Evolutionary conservation across 2,888 invertebrate species (phyloP).

Genomic region (Cataglyphis cursor): DNA sequence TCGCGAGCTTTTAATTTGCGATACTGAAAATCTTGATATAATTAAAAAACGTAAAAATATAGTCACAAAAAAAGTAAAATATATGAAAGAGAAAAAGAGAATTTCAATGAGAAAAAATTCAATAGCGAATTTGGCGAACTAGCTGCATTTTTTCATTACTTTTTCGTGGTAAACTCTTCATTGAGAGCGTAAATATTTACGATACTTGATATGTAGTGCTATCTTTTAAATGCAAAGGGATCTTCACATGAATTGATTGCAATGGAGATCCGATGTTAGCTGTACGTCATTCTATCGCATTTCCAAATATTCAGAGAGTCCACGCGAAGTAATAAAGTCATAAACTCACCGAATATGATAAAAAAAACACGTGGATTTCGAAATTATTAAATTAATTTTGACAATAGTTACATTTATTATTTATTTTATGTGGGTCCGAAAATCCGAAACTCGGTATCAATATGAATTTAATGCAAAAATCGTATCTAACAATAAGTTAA

Average conservation of each 20-base stretch:
- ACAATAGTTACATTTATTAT: conserved; percentile 8
- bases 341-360: neutral
- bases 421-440: neutral
- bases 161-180: conserved; percentile 4
- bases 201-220: conserved; percentile 28
- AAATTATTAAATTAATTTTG: conserved; percentile 8
- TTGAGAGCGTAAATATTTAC: conserved; percentile 36
- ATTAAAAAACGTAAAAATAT: neutral
- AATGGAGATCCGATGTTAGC: conserved; percentile 31
- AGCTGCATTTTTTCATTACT: conserved; percentile 8
- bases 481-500: neutral
- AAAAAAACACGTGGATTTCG: conserved; percentile 16
- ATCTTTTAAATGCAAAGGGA: conserved; percentile 35
- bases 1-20: neutral
- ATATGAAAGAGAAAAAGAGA: neutral
- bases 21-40: neutral
- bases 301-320: conserved; percentile 32
- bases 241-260: conserved; percentile 26
- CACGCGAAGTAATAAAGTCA: neutral
- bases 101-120: conserved; percentile 14
- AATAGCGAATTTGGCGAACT: neutral
- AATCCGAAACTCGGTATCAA: neutral
- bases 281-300: conserved; percentile 16
- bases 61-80: neutral
- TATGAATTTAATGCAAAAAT: conserved; percentile 9